These are phyloP conservation scores for Myoxocephalus aenaeus DNA, from an alignment of 2,797 vertebrate genomes.

Conservation along the genomic window DNA sequence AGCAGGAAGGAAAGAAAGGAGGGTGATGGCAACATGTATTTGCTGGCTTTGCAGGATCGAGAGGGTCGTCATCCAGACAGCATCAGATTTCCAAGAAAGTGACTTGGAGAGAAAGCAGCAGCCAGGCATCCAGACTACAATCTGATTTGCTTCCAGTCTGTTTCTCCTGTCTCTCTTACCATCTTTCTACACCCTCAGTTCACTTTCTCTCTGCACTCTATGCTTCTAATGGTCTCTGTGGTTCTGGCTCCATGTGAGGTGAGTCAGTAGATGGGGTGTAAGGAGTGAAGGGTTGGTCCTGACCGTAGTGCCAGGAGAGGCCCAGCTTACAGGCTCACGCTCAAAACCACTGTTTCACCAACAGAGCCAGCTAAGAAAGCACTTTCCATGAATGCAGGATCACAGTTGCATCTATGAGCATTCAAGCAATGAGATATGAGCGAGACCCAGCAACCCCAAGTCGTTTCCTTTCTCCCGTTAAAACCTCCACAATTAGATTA, in stretches of 20 bases:
- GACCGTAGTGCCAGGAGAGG: slow-evolving; percentile 35
- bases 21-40: slow-evolving; percentile 28
- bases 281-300: slow-evolving; percentile 26
- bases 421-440: slow-evolving; percentile 39
- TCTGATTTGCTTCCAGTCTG: slow-evolving; percentile 13
- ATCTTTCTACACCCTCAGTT: slow-evolving; percentile 25
- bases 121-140: background rate
- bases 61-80: slow-evolving; percentile 22
- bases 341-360: slow-evolving; percentile 41
- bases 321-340: slow-evolving; percentile 34
- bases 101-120: slow-evolving; percentile 11
- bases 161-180: background rate
- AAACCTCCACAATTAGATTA: slow-evolving; percentile 78
- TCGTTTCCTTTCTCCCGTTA: slow-evolving; percentile 74
- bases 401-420: slow-evolving; percentile 36
- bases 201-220: slow-evolving; percentile 25
- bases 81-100: slow-evolving; percentile 36
- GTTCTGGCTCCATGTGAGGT: slow-evolving; percentile 51
- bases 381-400: slow-evolving; percentile 58
- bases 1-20: background rate
- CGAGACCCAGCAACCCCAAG: slow-evolving; percentile 63
- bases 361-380: slow-evolving; percentile 39
- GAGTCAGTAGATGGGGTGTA: slow-evolving; percentile 55
- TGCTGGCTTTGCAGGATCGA: slow-evolving; percentile 13
- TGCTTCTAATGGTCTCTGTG: slow-evolving; percentile 47